A percentile compares a stretch with the other conserved stretches of the same genome.
Evolutionary conservation across 2,888 invertebrate species (phyloP).

Genomic region (Liodrosophila aerea): DNA sequence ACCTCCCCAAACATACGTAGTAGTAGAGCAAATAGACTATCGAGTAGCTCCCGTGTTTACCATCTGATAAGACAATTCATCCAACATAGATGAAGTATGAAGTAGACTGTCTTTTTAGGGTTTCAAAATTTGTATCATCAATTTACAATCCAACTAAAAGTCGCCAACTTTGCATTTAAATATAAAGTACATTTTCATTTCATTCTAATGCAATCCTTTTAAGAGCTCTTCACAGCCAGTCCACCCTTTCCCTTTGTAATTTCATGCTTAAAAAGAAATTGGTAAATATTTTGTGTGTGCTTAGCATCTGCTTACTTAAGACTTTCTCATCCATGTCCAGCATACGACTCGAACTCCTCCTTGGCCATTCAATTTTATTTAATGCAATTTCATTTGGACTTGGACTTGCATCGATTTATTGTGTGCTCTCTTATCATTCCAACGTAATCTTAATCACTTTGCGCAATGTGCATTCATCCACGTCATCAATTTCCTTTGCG

Average conservation of each 20-base stretch:
- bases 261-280: neutral
- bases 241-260: neutral
- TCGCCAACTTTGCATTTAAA: too few species aligned
- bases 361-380: slow-evolving; percentile 32
- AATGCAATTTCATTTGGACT: slow-evolving; percentile 64
- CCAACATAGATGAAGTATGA: too few species aligned
- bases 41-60: too few species aligned
- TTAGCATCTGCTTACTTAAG: slow-evolving; percentile 40
- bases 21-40: too few species aligned
- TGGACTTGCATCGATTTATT: slow-evolving; percentile 56
- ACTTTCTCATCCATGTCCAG: slow-evolving; percentile 23
- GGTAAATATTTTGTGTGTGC: slow-evolving; percentile 10
- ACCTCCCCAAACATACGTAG: too few species aligned
- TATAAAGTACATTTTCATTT: too few species aligned
- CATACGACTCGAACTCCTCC: neutral
- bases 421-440: slow-evolving; percentile 67
- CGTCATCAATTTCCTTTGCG: slow-evolving; percentile 80
- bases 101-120: too few species aligned
- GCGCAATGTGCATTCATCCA: slow-evolving; percentile 81
- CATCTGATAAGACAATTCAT: too few species aligned
- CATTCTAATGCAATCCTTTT: slow-evolving; percentile 11
- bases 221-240: too few species aligned
- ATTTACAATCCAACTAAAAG: too few species aligned
- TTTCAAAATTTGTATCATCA: too few species aligned
- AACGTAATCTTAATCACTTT: slow-evolving; percentile 81